These are phyloP conservation scores for Tachina grossa DNA, from an alignment of 2,888 invertebrate genomes.

Conservation along the genomic window DNA sequence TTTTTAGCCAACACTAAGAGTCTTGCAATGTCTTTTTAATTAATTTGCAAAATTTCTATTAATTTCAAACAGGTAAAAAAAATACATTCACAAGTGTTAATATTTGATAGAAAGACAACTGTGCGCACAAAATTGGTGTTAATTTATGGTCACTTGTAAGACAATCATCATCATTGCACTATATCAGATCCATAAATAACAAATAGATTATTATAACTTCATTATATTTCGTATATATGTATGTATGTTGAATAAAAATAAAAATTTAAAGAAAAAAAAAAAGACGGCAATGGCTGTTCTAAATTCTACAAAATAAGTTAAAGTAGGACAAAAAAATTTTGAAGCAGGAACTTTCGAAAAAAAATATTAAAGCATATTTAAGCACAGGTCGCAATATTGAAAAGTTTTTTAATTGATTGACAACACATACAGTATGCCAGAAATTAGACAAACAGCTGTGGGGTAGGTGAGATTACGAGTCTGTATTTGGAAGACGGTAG, in stretches of 20 bases:
- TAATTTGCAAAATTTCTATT: slow-evolving; percentile 45
- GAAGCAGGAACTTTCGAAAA: neutral
- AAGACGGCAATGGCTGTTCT: neutral
- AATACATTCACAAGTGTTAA: slow-evolving; percentile 9
- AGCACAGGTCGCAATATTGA: neutral
- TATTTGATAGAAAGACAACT: slow-evolving; percentile 13
- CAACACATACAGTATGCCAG: neutral
- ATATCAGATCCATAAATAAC: slow-evolving; percentile 67
- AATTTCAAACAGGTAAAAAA: slow-evolving; percentile 13
- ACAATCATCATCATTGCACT: slow-evolving; percentile 58
- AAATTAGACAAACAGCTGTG: neutral
- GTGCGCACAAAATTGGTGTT: slow-evolving; percentile 55
- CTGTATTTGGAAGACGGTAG: too few species aligned
- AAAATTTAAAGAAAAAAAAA: neutral
- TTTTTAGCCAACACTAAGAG: neutral
- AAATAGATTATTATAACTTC: slow-evolving; percentile 59
- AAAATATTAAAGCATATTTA: neutral
- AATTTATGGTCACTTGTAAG: slow-evolving; percentile 65
- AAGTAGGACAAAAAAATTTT: neutral
- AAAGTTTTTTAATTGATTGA: slow-evolving; percentile 5
- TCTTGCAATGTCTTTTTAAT: slow-evolving; percentile 38
- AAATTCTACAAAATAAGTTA: neutral
- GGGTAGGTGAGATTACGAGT: too few species aligned
- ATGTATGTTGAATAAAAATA: slow-evolving; percentile 11
- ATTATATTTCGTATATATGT: slow-evolving; percentile 28